Base-by-base conservation (phyloP, 2,113 vertebrate species). In the Motacilla alba region DNA sequence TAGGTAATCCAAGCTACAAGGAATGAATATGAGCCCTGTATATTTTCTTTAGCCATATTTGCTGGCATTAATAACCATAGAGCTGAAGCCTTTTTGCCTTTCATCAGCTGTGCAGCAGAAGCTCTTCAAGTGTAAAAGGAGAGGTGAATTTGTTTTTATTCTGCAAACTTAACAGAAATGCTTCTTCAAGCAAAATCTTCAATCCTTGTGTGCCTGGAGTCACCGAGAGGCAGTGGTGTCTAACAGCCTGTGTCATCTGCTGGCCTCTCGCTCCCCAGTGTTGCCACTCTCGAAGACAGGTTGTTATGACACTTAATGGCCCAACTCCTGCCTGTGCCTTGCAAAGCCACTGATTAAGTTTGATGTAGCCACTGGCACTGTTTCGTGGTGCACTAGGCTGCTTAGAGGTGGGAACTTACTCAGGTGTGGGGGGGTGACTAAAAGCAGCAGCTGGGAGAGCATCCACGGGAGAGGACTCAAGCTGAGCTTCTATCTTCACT, bases 11-110 rank as follows among this genome's bases (percentile, higher is more conserved):
- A 73, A 87, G 44, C 66, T 44, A 59, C 41, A 73, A 44, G 73
- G 47, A 87, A 55, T 43, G 31, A 92, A 63, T 67, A 50, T 55
- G 37, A 96, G 47, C 56, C 18, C 44, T 56, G 35, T 72, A 33
- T 83, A 66, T 59, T 83, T 83, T 86, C 87, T 92, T 89, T 63
- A 93, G 59, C 12, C 27, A 4, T 86, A 47, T 80, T 92, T 77
- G 13, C 67, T 88, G 85, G n/a, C 82, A 62, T 90, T 90, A 70
- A 43, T 89, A 90, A n/a, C 44, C 81, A 19, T 3, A 63, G 12
- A n/a, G 44, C n/a, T 80, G 87, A 70, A 68, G 60, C 69, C 20
- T 30, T 90, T 73, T 69, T 89, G 83, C 76, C 66, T 92, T 86
- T 52, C 28, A 66, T 74, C 89, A 93, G 7, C 60, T 20, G 50